These are phyloP conservation scores for Cherax quadricarinatus DNA, from an alignment of 1,140 invertebrate genomes.

Conservation along the genomic window DNA sequence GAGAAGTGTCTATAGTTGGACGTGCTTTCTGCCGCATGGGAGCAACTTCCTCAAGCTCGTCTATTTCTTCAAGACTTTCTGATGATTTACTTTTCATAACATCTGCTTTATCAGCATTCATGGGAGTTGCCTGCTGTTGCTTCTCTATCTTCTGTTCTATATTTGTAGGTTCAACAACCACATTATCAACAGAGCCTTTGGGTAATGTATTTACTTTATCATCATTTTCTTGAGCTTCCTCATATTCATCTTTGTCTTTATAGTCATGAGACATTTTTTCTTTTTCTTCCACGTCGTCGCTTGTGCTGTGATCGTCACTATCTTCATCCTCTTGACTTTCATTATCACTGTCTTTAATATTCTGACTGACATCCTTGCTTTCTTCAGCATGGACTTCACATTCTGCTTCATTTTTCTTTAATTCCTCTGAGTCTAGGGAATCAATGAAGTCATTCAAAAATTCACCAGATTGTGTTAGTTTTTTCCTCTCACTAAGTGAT, in stretches of 20 bases:
- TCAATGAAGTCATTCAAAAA: slow-evolving; percentile 60
- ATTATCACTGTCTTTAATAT: not conserved
- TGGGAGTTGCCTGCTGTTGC: not conserved
- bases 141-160: not conserved
- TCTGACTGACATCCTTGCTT: not conserved
- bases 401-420: slow-evolving; percentile 29
- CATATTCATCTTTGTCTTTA: slow-evolving; percentile 9
- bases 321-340: not conserved
- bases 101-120: slow-evolving; percentile 4
- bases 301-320: not conserved
- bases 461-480: slow-evolving; percentile 57
- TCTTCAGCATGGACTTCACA: slow-evolving; percentile 64
- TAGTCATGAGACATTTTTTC: not conserved
- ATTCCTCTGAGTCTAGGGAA: slow-evolving; percentile 27
- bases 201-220: not conserved
- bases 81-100: not conserved
- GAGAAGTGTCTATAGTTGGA: slow-evolving; percentile 50
- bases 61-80: not conserved
- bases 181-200: not conserved
- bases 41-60: not conserved
- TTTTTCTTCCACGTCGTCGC: not conserved
- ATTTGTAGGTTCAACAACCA: slow-evolving; percentile 12
- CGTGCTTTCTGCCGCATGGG: slow-evolving; percentile 21
- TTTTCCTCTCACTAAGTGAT: slow-evolving; percentile 29
- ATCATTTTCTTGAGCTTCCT: not conserved